Evolutionary conservation across 2,797 vertebrate genomes (phyloP), one percentile per base, ranked within the genome.

Genomic region (Mormyrus proboscirostris): DNA sequence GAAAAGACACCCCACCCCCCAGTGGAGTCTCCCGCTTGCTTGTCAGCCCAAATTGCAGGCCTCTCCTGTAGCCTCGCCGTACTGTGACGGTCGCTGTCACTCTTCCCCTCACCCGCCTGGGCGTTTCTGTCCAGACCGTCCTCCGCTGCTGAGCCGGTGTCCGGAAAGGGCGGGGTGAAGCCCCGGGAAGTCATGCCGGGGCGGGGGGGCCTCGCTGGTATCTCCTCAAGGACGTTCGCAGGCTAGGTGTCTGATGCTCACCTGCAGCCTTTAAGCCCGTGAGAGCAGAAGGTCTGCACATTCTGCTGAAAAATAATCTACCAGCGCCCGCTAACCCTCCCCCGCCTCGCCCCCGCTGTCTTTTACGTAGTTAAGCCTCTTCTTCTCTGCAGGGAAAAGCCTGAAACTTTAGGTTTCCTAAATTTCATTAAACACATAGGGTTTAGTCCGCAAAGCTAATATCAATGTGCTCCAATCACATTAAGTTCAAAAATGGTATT

Each of bases 401-500:
- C 73, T 47, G 73, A 79, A 79, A 79, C 73, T 79, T 79, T 79
- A 79, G 38, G 38, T 79, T n/a, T 44, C 41, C 38, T 79, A 79
- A 79, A 79, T 79, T 79, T 79, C 38, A 79, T 79, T 79, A 79
- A 79, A 79, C 73, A 79, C 41, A 44, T 79, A 79, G 16, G 73
- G 73, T 79, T 79, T 79, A 79, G 73, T n/a, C 38, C 7, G 16
- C 16, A 79, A 79, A 79, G 73, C 73, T 47, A 44, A 79, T 79
- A 79, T 44, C 73, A 79, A 47, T 44, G 73, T 79, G 73, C 73
- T 79, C 73, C 73, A 79, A 79, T 79, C 73, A 79, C 73, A n/a
- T 79, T 44, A n/a, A 19, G 41, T 79, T 79, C 73, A 79, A 79
- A 79, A 44, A 47, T 41, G 73, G 38, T 79, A 79, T 79, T 79